phyloP scores from a whole-genome alignment of 2,888 invertebrate species.

The Andrena camellia region DNA sequence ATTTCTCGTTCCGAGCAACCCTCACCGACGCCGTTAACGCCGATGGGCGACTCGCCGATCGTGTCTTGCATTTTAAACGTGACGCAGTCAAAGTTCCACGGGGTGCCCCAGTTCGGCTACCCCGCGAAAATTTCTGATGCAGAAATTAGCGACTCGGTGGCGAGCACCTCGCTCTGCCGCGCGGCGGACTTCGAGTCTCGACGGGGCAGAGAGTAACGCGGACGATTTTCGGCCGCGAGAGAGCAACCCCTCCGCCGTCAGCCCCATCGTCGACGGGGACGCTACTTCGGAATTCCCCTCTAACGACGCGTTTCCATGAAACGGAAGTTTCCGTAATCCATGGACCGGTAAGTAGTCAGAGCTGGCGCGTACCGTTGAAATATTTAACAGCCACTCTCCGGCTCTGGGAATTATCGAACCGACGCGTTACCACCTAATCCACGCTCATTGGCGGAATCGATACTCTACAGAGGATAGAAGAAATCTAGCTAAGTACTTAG shows the following conservation, averaged over 20 bases:
- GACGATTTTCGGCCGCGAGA: background rate
- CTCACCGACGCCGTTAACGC: constrained; percentile 15
- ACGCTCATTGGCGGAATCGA: constrained; percentile 42
- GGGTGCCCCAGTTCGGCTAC: background rate
- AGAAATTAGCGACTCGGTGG: background rate
- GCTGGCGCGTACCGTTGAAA: constrained; percentile 63
- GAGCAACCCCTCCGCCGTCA: background rate
- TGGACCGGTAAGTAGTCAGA: constrained; percentile 72
- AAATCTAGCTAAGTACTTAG: background rate
- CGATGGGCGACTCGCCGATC: constrained; percentile 23
- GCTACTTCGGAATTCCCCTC: constrained; percentile 65
- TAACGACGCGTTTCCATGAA: constrained; percentile 68
- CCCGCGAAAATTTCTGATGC: background rate
- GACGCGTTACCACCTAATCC: constrained; percentile 37
- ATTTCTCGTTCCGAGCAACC: constrained; percentile 5
- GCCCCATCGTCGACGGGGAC: constrained; percentile 28
- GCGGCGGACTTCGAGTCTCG: background rate
- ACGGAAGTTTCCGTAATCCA: constrained; percentile 70
- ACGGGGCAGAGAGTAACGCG: background rate
- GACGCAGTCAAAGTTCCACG: constrained; percentile 13
- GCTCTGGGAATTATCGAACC: constrained; percentile 41
- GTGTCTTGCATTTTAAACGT: background rate
- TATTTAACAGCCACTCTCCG: constrained; percentile 69
- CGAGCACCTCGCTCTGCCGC: background rate
- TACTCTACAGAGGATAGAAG: background rate